Evolutionary conservation across 1,140 invertebrate genomes (phyloP), one percentile per base, ranked within the genome.

Genomic region (Temnothorax longispinosus): DNA sequence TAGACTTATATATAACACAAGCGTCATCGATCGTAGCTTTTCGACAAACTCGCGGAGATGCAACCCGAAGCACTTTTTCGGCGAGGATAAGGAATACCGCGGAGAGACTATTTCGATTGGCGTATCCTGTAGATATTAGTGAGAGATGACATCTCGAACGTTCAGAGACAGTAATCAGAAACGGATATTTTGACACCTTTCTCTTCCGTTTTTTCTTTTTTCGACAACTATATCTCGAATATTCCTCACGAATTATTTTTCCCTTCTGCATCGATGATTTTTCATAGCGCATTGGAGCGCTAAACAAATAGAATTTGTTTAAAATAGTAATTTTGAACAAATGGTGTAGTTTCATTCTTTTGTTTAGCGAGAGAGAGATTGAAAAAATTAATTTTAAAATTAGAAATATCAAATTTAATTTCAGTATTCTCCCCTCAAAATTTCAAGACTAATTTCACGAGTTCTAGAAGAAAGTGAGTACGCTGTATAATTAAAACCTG

Each of bases 11-110:
- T 64, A 58, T 86, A 69, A 52, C 71, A 56, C 52, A 52, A 35
- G 72, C 72, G 38, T 87, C 87, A 81, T 88, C 75, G 64, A 87
- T 52, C 74, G 75, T 80, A 88, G 6, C 75, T 74, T 87, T 86
- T 87, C 65, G 50, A 74, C 38, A 62, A 78, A 76, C 85, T 56
- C 41, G 47, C 13, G 21, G 27, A 54, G 54, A 71, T 44, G 64
- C 50, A 85, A 35, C 18, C 64, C 32, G 21, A 60, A 67, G 74
- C 56, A 27, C n/a, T 60, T 81, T 60, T 60, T 72, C 41, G 44
- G n/a, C 18, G 35, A 47, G 56, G 47, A 67, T 56, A 35, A 64
- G 67, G 50, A 65, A 38, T 65, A 54, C 58, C 62, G n/a, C 13
- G 5, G 2, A 56, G 13, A 80, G 38, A 80, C 71, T 80, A 88